Conservation (phyloP, 2,888 invertebrate species). For the Callyntrura guangdongensis region DNA sequence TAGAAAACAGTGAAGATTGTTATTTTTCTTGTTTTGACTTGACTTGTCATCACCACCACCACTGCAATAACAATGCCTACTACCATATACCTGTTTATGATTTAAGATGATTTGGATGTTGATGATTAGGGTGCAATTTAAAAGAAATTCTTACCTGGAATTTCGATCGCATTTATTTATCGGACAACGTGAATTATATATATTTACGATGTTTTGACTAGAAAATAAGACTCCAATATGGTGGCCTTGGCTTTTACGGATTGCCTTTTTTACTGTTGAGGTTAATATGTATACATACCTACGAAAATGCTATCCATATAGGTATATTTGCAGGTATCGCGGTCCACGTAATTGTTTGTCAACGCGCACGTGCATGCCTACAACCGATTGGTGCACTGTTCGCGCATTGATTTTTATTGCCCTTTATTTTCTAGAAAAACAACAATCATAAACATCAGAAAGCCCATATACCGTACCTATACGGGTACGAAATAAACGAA, state of each 20-base stretch:
- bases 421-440: constrained; percentile 49
- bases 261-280: constrained; percentile 28
- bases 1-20: neutral
- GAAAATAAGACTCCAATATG: neutral
- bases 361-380: constrained; percentile 46
- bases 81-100: constrained; percentile 8
- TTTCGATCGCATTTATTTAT: constrained; percentile 47
- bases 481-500: neutral
- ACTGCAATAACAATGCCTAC: constrained; percentile 19
- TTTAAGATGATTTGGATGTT: constrained; percentile 4
- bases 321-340: neutral
- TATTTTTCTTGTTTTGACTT: constrained; percentile 50
- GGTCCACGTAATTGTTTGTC: constrained; percentile 17
- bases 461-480: no score
- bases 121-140: constrained; percentile 63
- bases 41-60: constrained; percentile 64
- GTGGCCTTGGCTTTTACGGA: constrained; percentile 67
- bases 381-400: constrained; percentile 11
- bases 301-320: neutral
- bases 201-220: constrained; percentile 68
- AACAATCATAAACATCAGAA: constrained; percentile 4
- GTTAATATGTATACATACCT: neutral
- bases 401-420: constrained; percentile 60
- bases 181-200: constrained; percentile 29
- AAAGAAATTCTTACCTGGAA: constrained; percentile 71